Percentiles rank a stretch among this genome's conserved stretches.
Conservation (phyloP, 37 sponge, comb jelly and placozoan species). For the Oopsacas minuta region DNA sequence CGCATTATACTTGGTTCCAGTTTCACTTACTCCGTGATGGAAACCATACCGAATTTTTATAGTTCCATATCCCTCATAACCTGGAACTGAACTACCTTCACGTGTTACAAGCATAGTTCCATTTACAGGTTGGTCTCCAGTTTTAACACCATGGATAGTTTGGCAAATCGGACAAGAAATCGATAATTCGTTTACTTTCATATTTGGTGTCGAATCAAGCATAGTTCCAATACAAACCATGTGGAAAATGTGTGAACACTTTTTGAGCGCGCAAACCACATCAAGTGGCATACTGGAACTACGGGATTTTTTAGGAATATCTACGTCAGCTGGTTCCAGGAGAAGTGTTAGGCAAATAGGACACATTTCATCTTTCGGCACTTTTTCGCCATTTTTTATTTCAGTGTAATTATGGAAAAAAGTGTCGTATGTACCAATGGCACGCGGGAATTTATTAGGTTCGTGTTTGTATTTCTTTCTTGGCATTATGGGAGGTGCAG, state of each 20-base stretch:
- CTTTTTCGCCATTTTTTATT: background rate
- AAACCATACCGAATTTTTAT: conserved; percentile 73
- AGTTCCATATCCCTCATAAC: conserved; percentile 48
- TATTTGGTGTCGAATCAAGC: background rate
- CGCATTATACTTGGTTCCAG: conserved; percentile 45
- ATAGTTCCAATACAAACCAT: conserved; percentile 5
- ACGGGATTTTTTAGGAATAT: background rate
- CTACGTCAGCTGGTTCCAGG: conserved; percentile 5
- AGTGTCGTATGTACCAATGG: background rate
- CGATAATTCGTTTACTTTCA: background rate
- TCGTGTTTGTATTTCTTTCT: background rate
- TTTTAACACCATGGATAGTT: conserved; percentile 67
- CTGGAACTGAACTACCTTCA: conserved; percentile 41
- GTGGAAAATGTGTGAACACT: conserved; percentile 10
- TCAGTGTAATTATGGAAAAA: background rate
- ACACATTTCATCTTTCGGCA: background rate
- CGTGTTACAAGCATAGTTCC: conserved; percentile 47
- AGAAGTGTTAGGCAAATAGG: background rate
- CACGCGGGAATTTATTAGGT: background rate
- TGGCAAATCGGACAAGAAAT: conserved; percentile 80
- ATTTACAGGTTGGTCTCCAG: conserved; percentile 74
- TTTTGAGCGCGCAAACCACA: background rate
- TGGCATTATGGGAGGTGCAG: background rate
- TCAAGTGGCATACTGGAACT: background rate
- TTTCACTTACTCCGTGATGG: conserved; percentile 41